Percentiles rank a stretch among this genome's conserved stretches.
phyloP scores from a whole-genome alignment of 2,797 vertebrate genomes.

The Sebastes minor region DNA sequence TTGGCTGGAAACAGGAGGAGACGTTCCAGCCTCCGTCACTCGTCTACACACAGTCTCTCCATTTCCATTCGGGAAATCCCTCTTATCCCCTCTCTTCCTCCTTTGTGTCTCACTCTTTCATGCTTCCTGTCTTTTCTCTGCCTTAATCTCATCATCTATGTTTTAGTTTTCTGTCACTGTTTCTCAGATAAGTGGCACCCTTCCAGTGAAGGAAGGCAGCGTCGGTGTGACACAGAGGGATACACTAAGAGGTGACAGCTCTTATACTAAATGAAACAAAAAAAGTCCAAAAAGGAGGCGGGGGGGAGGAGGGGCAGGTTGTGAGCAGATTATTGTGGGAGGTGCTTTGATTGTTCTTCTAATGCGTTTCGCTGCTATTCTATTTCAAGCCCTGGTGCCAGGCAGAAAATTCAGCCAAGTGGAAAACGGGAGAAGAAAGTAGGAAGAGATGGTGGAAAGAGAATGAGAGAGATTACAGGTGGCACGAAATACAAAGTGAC shows the following conservation, averaged over 20 bases:
- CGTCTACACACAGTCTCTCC: not conserved
- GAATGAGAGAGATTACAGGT: not conserved
- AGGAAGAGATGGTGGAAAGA: not conserved
- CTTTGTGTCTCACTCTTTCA: not conserved
- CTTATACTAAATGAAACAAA: constrained; percentile 11
- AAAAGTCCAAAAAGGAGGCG: constrained; percentile 10
- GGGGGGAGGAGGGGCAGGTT: not conserved
- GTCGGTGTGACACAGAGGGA: not conserved
- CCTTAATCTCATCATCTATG: constrained; percentile 42
- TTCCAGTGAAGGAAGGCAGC: constrained; percentile 6
- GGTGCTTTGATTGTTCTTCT: constrained; percentile 37
- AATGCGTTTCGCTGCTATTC: constrained; percentile 49
- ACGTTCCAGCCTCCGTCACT: not conserved
- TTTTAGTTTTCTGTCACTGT: constrained; percentile 30
- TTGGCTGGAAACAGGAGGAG: constrained; percentile 18
- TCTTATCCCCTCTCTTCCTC: constrained; percentile 19
- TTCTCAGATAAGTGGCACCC: constrained; percentile 5
- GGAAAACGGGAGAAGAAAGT: constrained; percentile 8
- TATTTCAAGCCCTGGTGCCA: constrained; percentile 50
- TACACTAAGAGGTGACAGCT: not conserved
- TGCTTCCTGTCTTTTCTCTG: constrained; percentile 4
- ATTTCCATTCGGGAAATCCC: constrained; percentile 55
- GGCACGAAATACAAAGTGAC: not conserved
- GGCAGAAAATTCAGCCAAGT: constrained; percentile 43
- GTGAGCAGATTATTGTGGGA: constrained; percentile 49